A percentile compares a stretch with the other conserved stretches of the same genome.
phyloP scores from a whole-genome alignment of 2,113 vertebrate genomes.

The Fregata magnificens region DNA sequence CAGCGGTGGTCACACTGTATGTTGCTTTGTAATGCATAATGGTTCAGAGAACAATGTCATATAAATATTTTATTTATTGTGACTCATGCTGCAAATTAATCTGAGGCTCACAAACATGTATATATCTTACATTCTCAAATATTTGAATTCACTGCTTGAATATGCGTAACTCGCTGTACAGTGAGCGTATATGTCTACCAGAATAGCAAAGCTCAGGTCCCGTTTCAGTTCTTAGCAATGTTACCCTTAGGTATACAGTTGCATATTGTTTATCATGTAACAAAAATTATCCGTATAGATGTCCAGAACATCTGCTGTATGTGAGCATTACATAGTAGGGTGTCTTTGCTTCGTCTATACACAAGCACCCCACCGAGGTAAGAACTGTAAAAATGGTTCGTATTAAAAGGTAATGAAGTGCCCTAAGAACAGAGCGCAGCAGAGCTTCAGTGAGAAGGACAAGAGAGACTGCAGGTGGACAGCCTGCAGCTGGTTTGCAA shows the following conservation, averaged over 20 bases:
- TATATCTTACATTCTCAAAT: not conserved
- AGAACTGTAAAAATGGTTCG: not conserved
- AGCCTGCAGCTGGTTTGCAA: not conserved
- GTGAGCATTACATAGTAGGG: not conserved
- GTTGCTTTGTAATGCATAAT: not conserved
- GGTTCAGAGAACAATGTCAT: not conserved
- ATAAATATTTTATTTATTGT: not conserved
- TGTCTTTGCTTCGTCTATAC: not conserved
- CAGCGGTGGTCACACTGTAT: not conserved
- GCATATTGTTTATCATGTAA: not conserved
- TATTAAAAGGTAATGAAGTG: not conserved
- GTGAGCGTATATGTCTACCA: fast-evolving
- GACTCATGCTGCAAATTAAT: not conserved
- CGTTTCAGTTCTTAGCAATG: not conserved
- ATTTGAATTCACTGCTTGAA: not conserved
- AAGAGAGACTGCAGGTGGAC: not conserved
- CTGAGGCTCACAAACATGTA: not conserved
- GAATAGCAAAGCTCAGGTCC: not conserved
- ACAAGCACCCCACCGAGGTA: not conserved
- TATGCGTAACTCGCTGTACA: not conserved
- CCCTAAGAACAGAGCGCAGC: fast-evolving
- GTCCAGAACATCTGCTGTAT: not conserved
- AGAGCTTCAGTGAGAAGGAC: not conserved
- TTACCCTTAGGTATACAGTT: not conserved
- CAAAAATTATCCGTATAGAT: fast-evolving